Conservation (phyloP, 2,113 vertebrate species). For the Sminthopsis crassicaudata region DNA sequence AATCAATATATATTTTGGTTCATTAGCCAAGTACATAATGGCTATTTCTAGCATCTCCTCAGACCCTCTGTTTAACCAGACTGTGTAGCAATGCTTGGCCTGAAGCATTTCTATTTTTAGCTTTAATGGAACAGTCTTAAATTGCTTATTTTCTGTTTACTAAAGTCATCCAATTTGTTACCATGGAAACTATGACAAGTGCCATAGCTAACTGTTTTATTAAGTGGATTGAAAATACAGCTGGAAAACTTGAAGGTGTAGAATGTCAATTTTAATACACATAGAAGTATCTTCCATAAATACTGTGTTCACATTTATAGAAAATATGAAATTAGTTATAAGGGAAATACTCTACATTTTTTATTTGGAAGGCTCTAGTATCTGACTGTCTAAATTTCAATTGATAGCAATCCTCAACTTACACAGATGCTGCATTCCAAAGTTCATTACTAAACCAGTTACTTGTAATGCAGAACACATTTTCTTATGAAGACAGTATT, state of each 20-base stretch:
- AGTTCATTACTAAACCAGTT: slow-evolving; percentile 1
- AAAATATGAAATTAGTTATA: slow-evolving; percentile 59
- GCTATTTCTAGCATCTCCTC: slow-evolving; percentile 77
- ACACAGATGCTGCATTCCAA: background rate
- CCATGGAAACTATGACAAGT: slow-evolving; percentile 87
- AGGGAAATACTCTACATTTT: slow-evolving; percentile 32
- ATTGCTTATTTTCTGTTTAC: slow-evolving; percentile 91
- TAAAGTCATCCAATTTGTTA: slow-evolving; percentile 86
- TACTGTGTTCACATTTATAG: slow-evolving; percentile 1
- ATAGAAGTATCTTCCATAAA: slow-evolving; percentile 47
- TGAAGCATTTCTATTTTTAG: slow-evolving; percentile 88
- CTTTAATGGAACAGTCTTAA: slow-evolving; percentile 84
- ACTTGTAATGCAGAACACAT: slow-evolving; percentile 41
- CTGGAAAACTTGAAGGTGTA: slow-evolving; percentile 76
- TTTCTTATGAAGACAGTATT: slow-evolving; percentile 25
- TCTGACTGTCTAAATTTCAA: slow-evolving; percentile 43
- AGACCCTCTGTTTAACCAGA: slow-evolving; percentile 81
- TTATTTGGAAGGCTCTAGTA: slow-evolving; percentile 12
- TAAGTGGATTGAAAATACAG: slow-evolving; percentile 83
- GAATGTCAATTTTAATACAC: slow-evolving; percentile 57
- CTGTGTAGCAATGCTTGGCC: slow-evolving; percentile 80
- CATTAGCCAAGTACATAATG: slow-evolving; percentile 75
- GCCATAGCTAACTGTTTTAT: slow-evolving; percentile 84
- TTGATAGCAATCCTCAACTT: slow-evolving; percentile 1
- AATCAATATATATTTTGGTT: slow-evolving; percentile 77